phyloP scores from a whole-genome alignment of 2,888 invertebrate species.

The Oscheius onirici region DNA sequence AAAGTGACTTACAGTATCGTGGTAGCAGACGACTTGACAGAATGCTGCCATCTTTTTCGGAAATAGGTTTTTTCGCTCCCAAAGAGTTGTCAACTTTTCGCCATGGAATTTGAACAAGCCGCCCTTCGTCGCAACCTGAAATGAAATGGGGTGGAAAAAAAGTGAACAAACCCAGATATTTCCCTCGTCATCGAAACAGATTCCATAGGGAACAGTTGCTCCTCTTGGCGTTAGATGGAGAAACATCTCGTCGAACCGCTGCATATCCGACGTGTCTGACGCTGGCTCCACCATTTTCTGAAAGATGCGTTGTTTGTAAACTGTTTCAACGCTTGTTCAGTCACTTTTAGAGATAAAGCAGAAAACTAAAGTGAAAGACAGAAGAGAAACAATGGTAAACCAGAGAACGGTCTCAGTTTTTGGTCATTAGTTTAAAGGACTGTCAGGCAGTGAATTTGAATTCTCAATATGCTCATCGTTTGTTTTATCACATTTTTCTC shows the following conservation, averaged over 20 bases:
- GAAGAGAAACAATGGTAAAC: neutral
- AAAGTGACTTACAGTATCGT: slow-evolving; percentile 54
- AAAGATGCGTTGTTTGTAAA: neutral
- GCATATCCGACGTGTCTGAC: slow-evolving; percentile 69
- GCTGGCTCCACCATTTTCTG: slow-evolving; percentile 61
- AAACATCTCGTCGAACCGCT: slow-evolving; percentile 69
- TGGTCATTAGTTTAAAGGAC: too few species aligned
- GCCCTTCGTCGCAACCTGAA: slow-evolving; percentile 64
- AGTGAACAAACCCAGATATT: slow-evolving; percentile 47
- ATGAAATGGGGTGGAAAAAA: neutral
- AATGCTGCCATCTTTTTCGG: slow-evolving; percentile 68
- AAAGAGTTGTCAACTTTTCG: slow-evolving; percentile 45
- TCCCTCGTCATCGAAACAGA: slow-evolving; percentile 57
- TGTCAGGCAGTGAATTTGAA: neutral
- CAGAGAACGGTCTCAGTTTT: neutral
- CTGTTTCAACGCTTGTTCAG: neutral
- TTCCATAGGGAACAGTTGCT: slow-evolving; percentile 64
- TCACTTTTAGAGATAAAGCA: neutral
- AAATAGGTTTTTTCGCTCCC: slow-evolving; percentile 60
- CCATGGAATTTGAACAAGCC: slow-evolving; percentile 67
- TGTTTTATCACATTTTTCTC: neutral
- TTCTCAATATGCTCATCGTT: neutral
- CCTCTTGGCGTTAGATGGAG: slow-evolving; percentile 63
- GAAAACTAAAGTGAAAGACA: neutral
- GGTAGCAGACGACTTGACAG: slow-evolving; percentile 62